Evolutionary conservation across 1,140 invertebrate genomes (phyloP).

Genomic region (Hycleus phaleratus): DNA sequence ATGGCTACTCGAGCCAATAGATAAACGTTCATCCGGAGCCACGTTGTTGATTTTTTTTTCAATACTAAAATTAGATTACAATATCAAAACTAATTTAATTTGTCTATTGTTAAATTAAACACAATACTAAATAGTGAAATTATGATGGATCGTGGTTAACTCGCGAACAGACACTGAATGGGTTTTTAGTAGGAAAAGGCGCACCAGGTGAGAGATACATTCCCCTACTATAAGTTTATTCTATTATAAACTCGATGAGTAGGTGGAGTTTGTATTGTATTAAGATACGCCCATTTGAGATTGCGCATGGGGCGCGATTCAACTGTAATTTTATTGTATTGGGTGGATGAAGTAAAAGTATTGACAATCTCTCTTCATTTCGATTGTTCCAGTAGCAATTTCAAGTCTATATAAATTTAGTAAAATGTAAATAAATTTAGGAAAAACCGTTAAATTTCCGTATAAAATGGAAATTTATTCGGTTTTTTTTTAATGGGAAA

Average conservation of each 20-base stretch:
- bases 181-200: background rate
- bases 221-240: constrained; percentile 8
- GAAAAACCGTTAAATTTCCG: too few species aligned
- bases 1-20: constrained; percentile 27
- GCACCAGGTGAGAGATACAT: constrained; percentile 20
- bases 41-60: constrained; percentile 21
- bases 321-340: too few species aligned
- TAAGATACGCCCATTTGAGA: constrained; percentile 6
- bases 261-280: background rate
- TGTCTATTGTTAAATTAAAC: constrained; percentile 6
- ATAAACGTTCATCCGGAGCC: constrained; percentile 33
- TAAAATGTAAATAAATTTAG: too few species aligned
- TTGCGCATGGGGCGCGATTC: background rate
- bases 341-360: too few species aligned
- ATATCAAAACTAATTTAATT: background rate
- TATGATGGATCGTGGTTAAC: constrained; percentile 22
- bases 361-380: too few species aligned
- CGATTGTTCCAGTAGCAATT: too few species aligned
- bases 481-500: too few species aligned
- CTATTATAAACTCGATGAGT: background rate
- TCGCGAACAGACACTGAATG: constrained; percentile 15
- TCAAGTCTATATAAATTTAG: too few species aligned
- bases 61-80: background rate
- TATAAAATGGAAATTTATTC: too few species aligned
- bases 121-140: background rate